Base-by-base conservation (phyloP, 2,888 invertebrate genomes). In the Proisotoma minuta region DNA sequence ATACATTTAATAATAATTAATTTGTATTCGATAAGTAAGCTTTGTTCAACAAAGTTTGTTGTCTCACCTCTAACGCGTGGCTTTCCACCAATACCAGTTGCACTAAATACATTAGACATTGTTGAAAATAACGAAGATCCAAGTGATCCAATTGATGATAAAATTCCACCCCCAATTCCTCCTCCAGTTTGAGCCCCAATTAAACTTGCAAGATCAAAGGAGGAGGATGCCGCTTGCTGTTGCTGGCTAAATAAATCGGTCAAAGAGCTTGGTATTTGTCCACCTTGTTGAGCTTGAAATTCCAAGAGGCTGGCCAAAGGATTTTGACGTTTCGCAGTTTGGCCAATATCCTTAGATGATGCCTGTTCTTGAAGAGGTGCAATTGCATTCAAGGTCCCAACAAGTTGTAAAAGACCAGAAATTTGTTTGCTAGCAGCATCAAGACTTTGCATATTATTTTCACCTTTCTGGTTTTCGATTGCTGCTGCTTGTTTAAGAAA, bases 11-110 rank as follows among this genome's bases (percentile, higher is more conserved):
- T n/a, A n/a, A n/a, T n/a, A n/a, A n/a, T n/a, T n/a, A n/a, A n/a
- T n/a, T n/a, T n/a, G n/a, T n/a, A n/a, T n/a, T n/a, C n/a, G n/a
- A n/a, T 34, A 34, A 34, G 12, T 8, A 8, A 34, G 34, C 12
- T 34, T 34, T 34, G 34, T 34, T 34, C 8, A 34, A 34, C 34
- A 12, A 10, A 34, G 34, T 34, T 22, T 50, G 3, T 22, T 8
- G 4, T 22, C 59, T 68, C 65, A 73, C 73, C 73, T 64, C 73
- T 61, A 20, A 73, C 72, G 62, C 71, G 49, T 12, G 73, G 71
- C 50, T 68, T 69, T 29, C 72, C 72, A 53, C 69, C 66, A 12
- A 52, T 54, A 29, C 58, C 62, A 57, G 54, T 65, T n/a, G 68
- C 71, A 47, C 66, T 60, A 27, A 73, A 59, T 12, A 67, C 56